Evolutionary conservation across 2,888 invertebrate genomes (phyloP).

Genomic region (Harpagoxenus sublaevis): DNA sequence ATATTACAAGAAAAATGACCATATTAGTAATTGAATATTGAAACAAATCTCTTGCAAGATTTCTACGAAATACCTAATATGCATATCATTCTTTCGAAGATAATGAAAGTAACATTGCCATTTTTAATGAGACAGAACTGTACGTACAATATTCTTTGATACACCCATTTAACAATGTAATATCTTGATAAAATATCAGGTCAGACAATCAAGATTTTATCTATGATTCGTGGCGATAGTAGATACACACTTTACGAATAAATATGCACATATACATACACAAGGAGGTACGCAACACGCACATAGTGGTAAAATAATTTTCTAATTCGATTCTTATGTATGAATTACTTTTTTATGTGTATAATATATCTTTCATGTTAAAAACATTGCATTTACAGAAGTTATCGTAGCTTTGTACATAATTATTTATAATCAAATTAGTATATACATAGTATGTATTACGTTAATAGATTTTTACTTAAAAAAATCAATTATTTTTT

Average conservation of each 20-base stretch:
- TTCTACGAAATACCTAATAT: conserved; percentile 31
- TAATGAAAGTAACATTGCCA: conserved; percentile 53
- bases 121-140: conserved; percentile 3
- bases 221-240: conserved; percentile 11
- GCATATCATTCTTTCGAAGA: conserved; percentile 46
- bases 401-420: neutral
- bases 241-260: conserved; percentile 6
- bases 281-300: neutral
- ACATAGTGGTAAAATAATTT: conserved; percentile 3
- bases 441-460: neutral
- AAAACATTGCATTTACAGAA: neutral
- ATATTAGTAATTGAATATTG: neutral
- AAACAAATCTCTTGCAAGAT: neutral
- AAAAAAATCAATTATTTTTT: conserved; percentile 58
- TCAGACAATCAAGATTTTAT: conserved; percentile 42
- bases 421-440: conserved; percentile 26
- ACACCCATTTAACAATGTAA: conserved; percentile 20
- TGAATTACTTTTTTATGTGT: conserved; percentile 4
- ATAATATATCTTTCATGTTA: neutral
- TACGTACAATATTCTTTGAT: conserved; percentile 45
- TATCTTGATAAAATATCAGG: conserved; percentile 44
- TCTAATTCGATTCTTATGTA: neutral
- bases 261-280: neutral
- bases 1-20: neutral
- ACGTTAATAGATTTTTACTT: conserved; percentile 35